Percentiles rank a stretch among this genome's conserved stretches.
Conservation (phyloP, 2,888 invertebrate species). For the Ichneumon xanthorius region DNA sequence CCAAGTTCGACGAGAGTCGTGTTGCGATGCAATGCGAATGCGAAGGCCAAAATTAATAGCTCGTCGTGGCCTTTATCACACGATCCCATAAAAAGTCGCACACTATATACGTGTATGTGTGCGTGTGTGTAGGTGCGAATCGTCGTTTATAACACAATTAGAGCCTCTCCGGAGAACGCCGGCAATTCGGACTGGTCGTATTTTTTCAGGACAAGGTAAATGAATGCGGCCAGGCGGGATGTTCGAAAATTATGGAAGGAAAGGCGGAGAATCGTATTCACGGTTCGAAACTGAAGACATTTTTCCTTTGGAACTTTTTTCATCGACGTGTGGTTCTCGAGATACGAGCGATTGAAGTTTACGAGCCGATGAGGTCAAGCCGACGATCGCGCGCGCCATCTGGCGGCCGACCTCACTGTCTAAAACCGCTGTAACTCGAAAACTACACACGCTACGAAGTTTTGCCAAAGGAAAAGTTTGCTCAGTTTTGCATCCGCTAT, state of each 20-base stretch:
- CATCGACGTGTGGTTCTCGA: no score
- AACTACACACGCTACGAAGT: background rate
- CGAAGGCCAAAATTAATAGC: constrained; percentile 24
- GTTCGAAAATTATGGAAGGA: background rate
- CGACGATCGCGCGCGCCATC: background rate
- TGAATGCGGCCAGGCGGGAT: background rate
- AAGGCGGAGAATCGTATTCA: background rate
- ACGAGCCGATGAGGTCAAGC: background rate
- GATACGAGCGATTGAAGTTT: no score
- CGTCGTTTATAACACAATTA: background rate
- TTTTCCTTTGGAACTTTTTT: background rate
- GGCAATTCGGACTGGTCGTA: background rate
- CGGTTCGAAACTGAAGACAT: background rate
- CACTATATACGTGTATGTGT: background rate
- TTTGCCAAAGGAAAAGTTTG: no score
- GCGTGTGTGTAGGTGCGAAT: background rate
- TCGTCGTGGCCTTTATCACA: constrained; percentile 7
- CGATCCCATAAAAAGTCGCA: background rate
- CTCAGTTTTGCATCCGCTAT: no score
- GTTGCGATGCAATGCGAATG: background rate
- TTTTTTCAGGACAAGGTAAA: background rate
- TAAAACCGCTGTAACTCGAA: constrained; percentile 7
- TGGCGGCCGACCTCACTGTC: background rate
- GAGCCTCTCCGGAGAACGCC: background rate
- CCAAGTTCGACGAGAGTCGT: constrained; percentile 1